Evolutionary conservation across 2,113 vertebrate genomes (phyloP), one percentile per base, ranked within the genome.

Genomic region (Saimiri boliviensis): DNA sequence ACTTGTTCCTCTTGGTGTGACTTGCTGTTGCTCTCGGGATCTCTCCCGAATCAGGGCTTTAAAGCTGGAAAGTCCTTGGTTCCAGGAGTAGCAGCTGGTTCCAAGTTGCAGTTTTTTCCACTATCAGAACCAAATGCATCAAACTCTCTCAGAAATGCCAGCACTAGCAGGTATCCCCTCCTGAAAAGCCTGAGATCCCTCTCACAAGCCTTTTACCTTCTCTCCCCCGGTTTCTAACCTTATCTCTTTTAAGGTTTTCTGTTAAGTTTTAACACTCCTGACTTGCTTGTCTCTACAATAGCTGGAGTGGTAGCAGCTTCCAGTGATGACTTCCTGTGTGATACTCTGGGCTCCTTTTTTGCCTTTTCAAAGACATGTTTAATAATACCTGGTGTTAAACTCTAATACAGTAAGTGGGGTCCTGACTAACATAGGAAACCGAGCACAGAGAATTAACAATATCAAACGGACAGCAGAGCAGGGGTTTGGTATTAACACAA

Each of bases 361-460:
- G 27, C 25, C 80, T 47, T 92, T 86, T 49, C 16, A 6, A 81
- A 77, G 10, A 71, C 49, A 63, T 40, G 47, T 37, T 80, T 85
- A 95, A 68, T 37, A 45, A 80, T 49, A 74, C 20, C 19, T 95
- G 49, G 85, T 27, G 42, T 89, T 77, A 74, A 83, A 54, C 79
- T 87, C 60, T 90, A 71, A 86, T 42, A 60, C 94, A 95, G 91
- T 74, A 81, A 79, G 27, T 42, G 25, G 20, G 27, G 54, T 73
- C 52, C 56, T 86, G 86, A 92, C 52, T 63, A n/a, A 89, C 37
- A 58, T 27, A 70, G 74, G 77, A 93, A 94, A 92, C 45, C 21
- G 40, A 89, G 54, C 60, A 71, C 66, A 52, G 87, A 91, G 73
- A 80, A 84, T 93, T 68, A 94, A 92, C 5, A 12, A 76, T 37